Evolutionary conservation across 2,797 vertebrate genomes (phyloP).

Genomic region (Kryptolebias ocellatus): DNA sequence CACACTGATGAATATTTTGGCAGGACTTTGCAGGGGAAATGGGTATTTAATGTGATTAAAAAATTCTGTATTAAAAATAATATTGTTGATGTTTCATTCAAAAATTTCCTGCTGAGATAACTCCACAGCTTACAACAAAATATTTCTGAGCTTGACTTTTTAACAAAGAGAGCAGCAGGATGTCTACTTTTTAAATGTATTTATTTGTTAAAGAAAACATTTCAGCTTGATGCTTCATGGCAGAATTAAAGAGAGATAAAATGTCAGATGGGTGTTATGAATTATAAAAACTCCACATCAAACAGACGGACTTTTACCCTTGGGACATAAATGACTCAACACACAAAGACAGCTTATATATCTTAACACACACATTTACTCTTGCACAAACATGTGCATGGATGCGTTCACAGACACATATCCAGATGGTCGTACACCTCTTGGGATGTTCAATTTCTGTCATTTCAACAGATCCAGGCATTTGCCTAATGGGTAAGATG

Average conservation of each 20-base stretch:
- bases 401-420: conserved; percentile 34
- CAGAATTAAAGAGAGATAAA: conserved; percentile 27
- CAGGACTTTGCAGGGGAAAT: not conserved
- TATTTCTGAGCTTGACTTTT: conserved; percentile 30
- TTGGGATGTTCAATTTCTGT: conserved; percentile 62
- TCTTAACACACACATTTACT: conserved; percentile 29
- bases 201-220: conserved; percentile 2
- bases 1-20: conserved; percentile 24
- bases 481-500: conserved; percentile 64
- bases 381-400: conserved; percentile 16
- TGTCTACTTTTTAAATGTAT: not conserved
- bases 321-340: conserved; percentile 53
- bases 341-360: conserved; percentile 27
- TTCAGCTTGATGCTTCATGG: conserved; percentile 20
- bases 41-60: conserved; percentile 30
- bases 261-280: conserved; percentile 35
- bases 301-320: conserved; percentile 69
- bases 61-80: conserved; percentile 38
- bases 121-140: conserved; percentile 1
- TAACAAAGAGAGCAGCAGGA: conserved; percentile 11
- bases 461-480: conserved; percentile 53
- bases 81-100: conserved; percentile 16
- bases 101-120: conserved; percentile 13
- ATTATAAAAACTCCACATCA: conserved; percentile 45
- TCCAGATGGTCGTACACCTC: conserved; percentile 73